Percentiles rank a stretch among this genome's conserved stretches.
These are phyloP conservation scores for Orcinus orca DNA, from an alignment of 2,113 vertebrate genomes.

Conservation along the genomic window DNA sequence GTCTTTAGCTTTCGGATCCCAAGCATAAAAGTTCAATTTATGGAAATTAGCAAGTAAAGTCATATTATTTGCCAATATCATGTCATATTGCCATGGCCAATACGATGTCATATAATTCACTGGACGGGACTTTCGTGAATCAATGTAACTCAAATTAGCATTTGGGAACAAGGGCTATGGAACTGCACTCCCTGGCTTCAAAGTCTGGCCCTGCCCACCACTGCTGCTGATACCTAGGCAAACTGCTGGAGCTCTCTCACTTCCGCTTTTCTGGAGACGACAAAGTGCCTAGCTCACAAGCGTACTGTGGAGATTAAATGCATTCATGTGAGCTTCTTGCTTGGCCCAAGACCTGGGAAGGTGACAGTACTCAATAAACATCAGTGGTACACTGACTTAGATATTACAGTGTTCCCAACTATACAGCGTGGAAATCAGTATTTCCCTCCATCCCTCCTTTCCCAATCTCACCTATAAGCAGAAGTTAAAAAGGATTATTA, in stretches of 20 bases:
- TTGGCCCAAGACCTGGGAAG: not conserved
- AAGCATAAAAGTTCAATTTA: not conserved
- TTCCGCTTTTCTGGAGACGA: not conserved
- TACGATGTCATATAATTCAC: not conserved
- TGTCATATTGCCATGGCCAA: not conserved
- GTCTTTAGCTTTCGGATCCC: not conserved
- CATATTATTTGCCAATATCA: not conserved
- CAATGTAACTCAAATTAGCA: not conserved
- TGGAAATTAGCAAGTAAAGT: not conserved
- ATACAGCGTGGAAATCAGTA: not conserved
- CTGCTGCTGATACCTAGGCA: not conserved
- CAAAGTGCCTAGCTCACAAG: not conserved
- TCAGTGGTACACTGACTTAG: not conserved
- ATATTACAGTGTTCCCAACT: not conserved
- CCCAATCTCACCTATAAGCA: not conserved
- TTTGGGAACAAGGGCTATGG: fast-evolving
- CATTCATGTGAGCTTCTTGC: not conserved
- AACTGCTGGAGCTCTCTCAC: not conserved
- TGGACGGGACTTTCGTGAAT: not conserved
- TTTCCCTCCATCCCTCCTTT: not conserved
- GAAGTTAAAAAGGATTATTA: not conserved
- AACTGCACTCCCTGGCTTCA: not conserved
- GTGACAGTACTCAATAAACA: not conserved
- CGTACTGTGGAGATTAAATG: not conserved
- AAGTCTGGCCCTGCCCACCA: not conserved